These are phyloP conservation scores for Caerostris darwini DNA, from an alignment of 1,140 invertebrate species.

Conservation along the genomic window DNA sequence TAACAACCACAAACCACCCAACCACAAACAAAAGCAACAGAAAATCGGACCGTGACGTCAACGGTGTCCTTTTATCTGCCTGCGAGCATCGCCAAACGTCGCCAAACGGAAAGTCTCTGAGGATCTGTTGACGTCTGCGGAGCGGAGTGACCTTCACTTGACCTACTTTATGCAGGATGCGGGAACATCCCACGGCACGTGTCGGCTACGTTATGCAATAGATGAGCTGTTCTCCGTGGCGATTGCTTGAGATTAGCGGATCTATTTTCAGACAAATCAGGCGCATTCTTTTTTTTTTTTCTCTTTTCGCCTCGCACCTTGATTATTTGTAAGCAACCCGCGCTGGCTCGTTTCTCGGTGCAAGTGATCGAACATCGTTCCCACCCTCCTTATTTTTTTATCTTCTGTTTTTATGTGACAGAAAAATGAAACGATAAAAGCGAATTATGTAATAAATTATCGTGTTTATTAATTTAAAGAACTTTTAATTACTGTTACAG, in stretches of 20 bases:
- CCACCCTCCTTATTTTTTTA: too few relatives aligned
- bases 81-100: slow-evolving; percentile 5
- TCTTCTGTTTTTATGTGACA: too few relatives aligned
- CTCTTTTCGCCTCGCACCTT: background rate
- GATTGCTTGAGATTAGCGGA: slow-evolving; percentile 30
- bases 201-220: slow-evolving; percentile 63
- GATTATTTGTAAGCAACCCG: background rate
- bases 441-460: too few relatives aligned
- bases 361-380: too few relatives aligned
- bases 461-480: too few relatives aligned
- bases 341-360: too few relatives aligned
- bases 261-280: slow-evolving; percentile 50
- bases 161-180: slow-evolving; percentile 65
- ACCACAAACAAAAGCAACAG: background rate
- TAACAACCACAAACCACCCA: background rate
- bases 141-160: slow-evolving; percentile 53
- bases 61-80: background rate
- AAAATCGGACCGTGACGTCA: background rate
- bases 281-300: background rate
- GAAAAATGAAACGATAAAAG: too few relatives aligned
- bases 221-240: slow-evolving; percentile 44
- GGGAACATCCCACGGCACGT: slow-evolving; percentile 67
- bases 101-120: slow-evolving; percentile 30
- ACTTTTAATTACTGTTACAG: too few relatives aligned
- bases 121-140: slow-evolving; percentile 52